phyloP scores from a whole-genome alignment of 2,888 invertebrate species.

The Cactoblastis cactorum region DNA sequence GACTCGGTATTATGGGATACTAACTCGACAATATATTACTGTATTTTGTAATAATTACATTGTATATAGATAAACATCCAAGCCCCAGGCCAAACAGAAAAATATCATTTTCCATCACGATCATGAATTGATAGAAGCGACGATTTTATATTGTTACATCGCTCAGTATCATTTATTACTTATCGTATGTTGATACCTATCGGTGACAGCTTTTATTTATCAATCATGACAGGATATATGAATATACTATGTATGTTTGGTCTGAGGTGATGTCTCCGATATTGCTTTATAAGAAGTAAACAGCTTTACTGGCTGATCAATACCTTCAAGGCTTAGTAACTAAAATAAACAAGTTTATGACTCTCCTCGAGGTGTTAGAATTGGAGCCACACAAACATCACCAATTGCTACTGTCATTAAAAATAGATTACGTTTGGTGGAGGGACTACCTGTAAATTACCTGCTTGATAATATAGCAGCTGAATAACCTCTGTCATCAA shows the following conservation, averaged over 20 bases:
- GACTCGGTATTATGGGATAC: no score
- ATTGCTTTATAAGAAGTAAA: slow-evolving; percentile 15
- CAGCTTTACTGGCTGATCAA: slow-evolving; percentile 33
- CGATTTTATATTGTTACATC: no score
- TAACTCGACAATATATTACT: no score
- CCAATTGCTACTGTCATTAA: slow-evolving; percentile 17
- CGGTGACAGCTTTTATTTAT: background rate
- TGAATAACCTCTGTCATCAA: no score
- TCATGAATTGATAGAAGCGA: no score
- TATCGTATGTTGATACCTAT: no score
- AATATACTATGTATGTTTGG: no score
- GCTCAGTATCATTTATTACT: no score
- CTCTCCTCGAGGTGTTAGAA: slow-evolving; percentile 27
- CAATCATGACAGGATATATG: background rate
- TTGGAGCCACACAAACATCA: slow-evolving; percentile 28
- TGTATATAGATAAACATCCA: no score
- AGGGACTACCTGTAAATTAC: background rate
- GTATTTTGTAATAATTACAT: no score
- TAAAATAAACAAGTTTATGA: slow-evolving; percentile 27
- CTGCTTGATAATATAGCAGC: background rate
- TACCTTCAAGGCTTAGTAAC: slow-evolving; percentile 35
- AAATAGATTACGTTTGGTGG: slow-evolving; percentile 1
- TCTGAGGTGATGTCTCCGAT: background rate
- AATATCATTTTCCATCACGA: no score
- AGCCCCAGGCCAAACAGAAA: no score